phyloP scores from a whole-genome alignment of 2,797 vertebrate genomes.

The Danio aesculapii region DNA sequence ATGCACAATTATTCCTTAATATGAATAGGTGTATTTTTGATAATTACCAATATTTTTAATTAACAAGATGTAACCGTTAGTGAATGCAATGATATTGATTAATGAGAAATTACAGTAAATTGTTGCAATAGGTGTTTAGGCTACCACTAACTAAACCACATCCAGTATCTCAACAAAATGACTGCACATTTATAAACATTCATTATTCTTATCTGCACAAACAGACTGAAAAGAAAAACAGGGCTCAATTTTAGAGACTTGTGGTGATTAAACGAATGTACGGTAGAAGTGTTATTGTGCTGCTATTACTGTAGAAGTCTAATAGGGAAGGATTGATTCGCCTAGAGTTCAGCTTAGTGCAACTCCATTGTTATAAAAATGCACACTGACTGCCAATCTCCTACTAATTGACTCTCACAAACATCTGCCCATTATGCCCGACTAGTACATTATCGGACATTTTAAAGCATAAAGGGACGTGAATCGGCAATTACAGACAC shows the following conservation, averaged over 20 bases:
- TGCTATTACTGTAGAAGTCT: background rate
- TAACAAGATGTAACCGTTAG: too few relatives aligned
- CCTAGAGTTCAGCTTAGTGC: background rate
- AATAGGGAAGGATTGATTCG: constrained; percentile 1
- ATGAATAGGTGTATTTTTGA: too few relatives aligned
- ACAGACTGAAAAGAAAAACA: background rate
- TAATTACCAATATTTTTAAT: too few relatives aligned
- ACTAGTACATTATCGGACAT: constrained; percentile 15
- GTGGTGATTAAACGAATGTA: background rate
- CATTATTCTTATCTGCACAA: background rate
- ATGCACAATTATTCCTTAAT: too few relatives aligned
- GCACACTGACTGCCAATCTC: background rate
- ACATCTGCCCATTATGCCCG: constrained; percentile 17
- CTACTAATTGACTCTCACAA: background rate
- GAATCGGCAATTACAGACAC: background rate
- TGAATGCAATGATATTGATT: too few relatives aligned
- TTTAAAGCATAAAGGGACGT: background rate
- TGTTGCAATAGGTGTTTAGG: too few relatives aligned
- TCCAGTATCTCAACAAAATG: background rate
- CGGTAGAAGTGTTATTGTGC: background rate
- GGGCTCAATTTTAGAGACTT: background rate
- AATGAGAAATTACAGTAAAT: too few relatives aligned
- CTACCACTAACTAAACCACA: too few relatives aligned
- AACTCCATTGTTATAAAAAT: background rate
- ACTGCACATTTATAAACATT: constrained; percentile 1